Conservation (phyloP, 2,888 invertebrate species). For the Eutolmus rufibarbis region DNA sequence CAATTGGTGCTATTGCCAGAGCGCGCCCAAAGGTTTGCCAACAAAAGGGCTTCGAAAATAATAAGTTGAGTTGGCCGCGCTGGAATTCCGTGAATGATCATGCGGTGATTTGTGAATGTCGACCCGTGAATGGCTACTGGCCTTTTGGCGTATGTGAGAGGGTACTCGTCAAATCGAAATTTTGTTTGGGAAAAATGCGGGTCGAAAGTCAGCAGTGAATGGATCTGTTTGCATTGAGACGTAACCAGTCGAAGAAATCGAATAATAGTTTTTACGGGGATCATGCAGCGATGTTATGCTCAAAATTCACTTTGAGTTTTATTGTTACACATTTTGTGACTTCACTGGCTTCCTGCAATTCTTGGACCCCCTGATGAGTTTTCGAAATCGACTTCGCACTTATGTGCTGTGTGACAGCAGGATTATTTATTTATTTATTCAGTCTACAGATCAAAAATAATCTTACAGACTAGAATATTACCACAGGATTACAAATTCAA, state of each 20-base stretch:
- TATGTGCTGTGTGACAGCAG: not conserved
- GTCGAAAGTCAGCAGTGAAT: not conserved
- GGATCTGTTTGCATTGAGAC: not conserved
- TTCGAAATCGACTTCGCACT: not conserved
- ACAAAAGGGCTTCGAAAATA: not conserved
- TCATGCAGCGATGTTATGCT: constrained; percentile 9
- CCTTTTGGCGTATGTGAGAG: not conserved
- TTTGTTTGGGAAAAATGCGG: not conserved
- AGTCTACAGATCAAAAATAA: too few species aligned
- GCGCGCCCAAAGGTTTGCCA: not conserved
- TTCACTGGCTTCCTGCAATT: not conserved
- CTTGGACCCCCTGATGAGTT: not conserved
- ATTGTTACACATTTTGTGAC: constrained; percentile 4
- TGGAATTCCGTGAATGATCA: not conserved
- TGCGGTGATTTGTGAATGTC: constrained; percentile 15
- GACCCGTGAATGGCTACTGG: not conserved
- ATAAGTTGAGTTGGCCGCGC: not conserved
- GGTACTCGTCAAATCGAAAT: not conserved
- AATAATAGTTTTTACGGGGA: not conserved
- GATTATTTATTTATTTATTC: not conserved
- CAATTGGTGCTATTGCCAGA: not conserved
- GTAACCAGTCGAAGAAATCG: not conserved
- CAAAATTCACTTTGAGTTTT: not conserved
- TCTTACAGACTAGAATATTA: too few species aligned
- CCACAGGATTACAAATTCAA: too few species aligned